Percentiles rank a stretch among this genome's conserved stretches.
Evolutionary conservation across 2,888 invertebrate genomes (phyloP).

Genomic region (Leptopilina myrica): DNA sequence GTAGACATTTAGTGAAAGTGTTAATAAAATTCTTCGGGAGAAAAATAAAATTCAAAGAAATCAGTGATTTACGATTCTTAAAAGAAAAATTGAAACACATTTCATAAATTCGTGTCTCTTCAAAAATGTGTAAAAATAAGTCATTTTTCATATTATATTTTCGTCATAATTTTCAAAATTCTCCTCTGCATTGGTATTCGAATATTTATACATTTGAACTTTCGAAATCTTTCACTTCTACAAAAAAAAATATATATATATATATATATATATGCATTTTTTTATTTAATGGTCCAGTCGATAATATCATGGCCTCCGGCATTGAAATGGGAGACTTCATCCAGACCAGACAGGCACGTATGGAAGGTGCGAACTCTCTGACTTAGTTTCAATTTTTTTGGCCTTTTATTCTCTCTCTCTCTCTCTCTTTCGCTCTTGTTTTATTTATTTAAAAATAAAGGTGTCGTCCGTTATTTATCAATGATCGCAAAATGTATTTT

Average conservation of each 20-base stretch:
- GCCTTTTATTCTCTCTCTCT: background rate
- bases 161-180: constrained; percentile 2
- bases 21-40: background rate
- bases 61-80: background rate
- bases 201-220: background rate
- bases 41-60: background rate
- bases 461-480: background rate
- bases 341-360: background rate
- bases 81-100: background rate
- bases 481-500: no score
- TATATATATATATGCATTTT: background rate
- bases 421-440: background rate
- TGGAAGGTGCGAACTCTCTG: constrained; percentile 29
- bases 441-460: no score
- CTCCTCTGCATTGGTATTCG: background rate
- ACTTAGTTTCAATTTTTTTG: background rate
- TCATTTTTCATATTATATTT: background rate
- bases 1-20: background rate
- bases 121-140: constrained; percentile 5
- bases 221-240: background rate
- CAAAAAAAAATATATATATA: no score
- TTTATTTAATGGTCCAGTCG: constrained; percentile 9
- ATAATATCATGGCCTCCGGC: constrained; percentile 36
- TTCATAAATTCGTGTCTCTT: background rate
- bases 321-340: constrained; percentile 25